phyloP scores from a whole-genome alignment of 2,113 vertebrate species.

The Rhynchomys soricoides region DNA sequence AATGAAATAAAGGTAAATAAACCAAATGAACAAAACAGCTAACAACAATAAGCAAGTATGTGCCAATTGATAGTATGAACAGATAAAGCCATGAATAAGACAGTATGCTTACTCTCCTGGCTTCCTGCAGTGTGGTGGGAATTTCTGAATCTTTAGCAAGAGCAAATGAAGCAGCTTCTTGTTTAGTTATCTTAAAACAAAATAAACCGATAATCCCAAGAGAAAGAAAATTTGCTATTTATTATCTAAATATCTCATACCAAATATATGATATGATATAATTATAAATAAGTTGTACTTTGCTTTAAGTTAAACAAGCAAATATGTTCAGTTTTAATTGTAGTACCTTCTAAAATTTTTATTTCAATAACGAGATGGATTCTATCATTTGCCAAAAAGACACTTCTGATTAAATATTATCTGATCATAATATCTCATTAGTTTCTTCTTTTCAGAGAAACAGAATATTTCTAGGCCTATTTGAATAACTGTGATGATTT shows the following conservation, averaged over 20 bases:
- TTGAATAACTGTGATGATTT: background rate
- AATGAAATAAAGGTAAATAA: background rate
- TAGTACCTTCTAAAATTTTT: background rate
- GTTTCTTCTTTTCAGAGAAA: background rate
- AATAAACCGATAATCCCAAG: background rate
- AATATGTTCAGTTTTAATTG: background rate
- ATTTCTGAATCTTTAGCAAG: background rate
- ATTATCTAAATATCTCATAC: background rate
- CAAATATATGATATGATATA: slow-evolving; percentile 3
- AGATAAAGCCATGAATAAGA: background rate
- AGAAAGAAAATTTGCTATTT: background rate
- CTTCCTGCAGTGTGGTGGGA: background rate
- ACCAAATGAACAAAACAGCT: background rate
- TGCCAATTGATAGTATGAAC: background rate
- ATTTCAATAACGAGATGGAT: background rate
- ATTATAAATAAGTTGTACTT: background rate
- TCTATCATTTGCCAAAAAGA: background rate
- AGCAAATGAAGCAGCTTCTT: background rate
- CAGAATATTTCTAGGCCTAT: background rate
- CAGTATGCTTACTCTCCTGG: background rate
- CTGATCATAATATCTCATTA: background rate
- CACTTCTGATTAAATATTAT: background rate
- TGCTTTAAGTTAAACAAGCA: background rate
- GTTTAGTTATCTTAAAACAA: background rate
- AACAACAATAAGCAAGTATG: background rate